Evolutionary conservation across 2,888 invertebrate species (phyloP).

Genomic region (Athalia circularis): DNA sequence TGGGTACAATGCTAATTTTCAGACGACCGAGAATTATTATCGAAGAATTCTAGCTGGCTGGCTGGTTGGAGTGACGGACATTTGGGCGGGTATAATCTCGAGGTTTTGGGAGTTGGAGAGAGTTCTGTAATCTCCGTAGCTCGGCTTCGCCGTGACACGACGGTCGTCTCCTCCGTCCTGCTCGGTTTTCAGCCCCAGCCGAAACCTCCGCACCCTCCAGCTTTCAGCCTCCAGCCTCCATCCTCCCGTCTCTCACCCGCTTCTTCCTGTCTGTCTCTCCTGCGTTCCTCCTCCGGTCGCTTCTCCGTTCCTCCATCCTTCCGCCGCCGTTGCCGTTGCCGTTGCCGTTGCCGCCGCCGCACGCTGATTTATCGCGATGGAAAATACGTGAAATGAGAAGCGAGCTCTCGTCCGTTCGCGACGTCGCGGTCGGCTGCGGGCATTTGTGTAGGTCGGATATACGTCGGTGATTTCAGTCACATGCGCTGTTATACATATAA

Average conservation of each 20-base stretch:
- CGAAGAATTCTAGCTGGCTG: too few relatives aligned
- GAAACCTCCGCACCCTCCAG: constrained; percentile 31
- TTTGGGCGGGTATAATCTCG: constrained; percentile 31
- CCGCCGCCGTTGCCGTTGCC: constrained; percentile 57
- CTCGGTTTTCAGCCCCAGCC: too few relatives aligned
- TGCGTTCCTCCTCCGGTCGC: background rate
- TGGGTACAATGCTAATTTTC: too few relatives aligned
- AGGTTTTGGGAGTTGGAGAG: constrained; percentile 38
- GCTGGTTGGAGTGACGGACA: constrained; percentile 1
- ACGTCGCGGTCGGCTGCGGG: background rate
- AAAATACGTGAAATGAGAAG: constrained; percentile 73
- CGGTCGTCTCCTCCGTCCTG: constrained; percentile 49
- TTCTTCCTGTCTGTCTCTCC: constrained; percentile 50
- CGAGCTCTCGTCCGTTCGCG: constrained; percentile 52
- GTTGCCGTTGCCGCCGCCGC: constrained; percentile 62
- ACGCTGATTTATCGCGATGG: constrained; percentile 72
- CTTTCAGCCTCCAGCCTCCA: constrained; percentile 45
- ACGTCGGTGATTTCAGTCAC: background rate
- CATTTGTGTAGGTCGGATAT: background rate
- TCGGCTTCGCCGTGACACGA: constrained; percentile 63
- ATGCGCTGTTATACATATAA: background rate
- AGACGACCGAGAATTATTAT: too few relatives aligned
- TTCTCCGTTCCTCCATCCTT: constrained; percentile 56
- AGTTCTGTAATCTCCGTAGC: constrained; percentile 56
- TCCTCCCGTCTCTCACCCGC: constrained; percentile 55